A percentile compares a stretch with the other conserved stretches of the same genome.
Evolutionary conservation across 1,140 invertebrate species (phyloP).

Genomic region (Thaumatotibia leucotreta): DNA sequence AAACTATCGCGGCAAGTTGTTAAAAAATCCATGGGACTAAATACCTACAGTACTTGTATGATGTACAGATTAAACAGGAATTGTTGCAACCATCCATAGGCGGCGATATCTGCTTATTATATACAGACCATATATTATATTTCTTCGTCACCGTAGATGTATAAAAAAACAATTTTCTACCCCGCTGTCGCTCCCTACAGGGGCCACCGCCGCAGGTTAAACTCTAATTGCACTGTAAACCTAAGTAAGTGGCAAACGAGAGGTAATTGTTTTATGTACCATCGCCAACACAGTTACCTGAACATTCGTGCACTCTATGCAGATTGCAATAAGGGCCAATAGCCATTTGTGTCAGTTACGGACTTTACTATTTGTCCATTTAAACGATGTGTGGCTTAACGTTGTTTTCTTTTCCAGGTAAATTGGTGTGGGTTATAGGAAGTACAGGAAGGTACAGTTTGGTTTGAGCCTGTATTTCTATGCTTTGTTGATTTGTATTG

Average conservation of each 20-base stretch:
- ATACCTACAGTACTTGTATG: no score
- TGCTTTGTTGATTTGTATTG: neutral
- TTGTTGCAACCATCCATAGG: no score
- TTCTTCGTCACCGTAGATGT: no score
- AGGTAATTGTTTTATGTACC: conserved; percentile 48
- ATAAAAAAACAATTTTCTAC: no score
- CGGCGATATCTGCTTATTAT: no score
- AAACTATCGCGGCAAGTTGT: no score
- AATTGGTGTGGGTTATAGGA: neutral
- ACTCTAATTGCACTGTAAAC: conserved; percentile 46
- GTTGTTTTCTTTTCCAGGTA: neutral
- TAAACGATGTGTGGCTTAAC: conserved; percentile 1
- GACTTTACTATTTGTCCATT: conserved; percentile 9
- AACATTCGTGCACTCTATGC: neutral
- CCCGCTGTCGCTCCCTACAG: conserved; percentile 15
- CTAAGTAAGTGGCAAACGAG: conserved; percentile 38
- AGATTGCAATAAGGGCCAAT: no score
- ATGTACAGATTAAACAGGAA: no score
- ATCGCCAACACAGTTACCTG: neutral
- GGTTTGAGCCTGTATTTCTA: neutral
- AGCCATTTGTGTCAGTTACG: no score
- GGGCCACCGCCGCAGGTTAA: conserved; percentile 24
- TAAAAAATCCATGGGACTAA: no score
- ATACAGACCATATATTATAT: no score
- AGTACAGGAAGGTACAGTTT: neutral